Conservation (phyloP, 1,140 invertebrate species). For the Macrobrachium nipponense region DNA sequence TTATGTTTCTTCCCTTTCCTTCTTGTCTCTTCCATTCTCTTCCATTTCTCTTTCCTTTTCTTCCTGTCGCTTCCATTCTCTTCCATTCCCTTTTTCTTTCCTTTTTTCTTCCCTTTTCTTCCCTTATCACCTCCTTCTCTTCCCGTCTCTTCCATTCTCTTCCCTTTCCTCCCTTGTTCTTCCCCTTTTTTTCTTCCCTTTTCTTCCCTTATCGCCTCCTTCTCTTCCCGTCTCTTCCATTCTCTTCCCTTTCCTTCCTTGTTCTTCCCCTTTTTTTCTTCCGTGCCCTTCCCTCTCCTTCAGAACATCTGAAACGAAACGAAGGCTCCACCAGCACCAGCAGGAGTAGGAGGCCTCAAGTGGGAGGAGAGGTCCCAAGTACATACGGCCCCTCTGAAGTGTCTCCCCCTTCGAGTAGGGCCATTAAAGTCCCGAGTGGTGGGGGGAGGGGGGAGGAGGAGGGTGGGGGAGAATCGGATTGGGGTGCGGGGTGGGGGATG, state of each 20-base stretch:
- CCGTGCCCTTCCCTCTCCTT: constrained; percentile 6
- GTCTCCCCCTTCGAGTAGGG: too few species aligned
- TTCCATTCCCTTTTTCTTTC: background rate
- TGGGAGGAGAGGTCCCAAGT: too few species aligned
- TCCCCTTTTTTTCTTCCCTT: background rate
- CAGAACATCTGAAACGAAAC: too few species aligned
- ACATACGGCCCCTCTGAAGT: too few species aligned
- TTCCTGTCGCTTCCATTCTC: background rate
- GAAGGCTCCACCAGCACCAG: background rate
- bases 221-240: background rate
- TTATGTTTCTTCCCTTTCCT: too few species aligned
- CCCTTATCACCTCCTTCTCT: background rate
- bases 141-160: background rate
- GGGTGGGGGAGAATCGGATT: too few species aligned
- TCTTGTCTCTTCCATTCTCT: background rate
- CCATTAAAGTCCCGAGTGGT: too few species aligned
- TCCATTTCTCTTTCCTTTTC: background rate
- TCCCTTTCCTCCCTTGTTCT: background rate
- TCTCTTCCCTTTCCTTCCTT: background rate
- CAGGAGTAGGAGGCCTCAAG: background rate
- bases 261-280: background rate
- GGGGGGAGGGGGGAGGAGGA: too few species aligned
- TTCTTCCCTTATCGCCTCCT: background rate
- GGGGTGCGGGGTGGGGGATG: too few species aligned
- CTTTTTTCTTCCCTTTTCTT: background rate